Percentiles rank a stretch among this genome's conserved stretches.
Evolutionary conservation across 2,113 vertebrate genomes (phyloP).

Genomic region (Albula glossodonta): DNA sequence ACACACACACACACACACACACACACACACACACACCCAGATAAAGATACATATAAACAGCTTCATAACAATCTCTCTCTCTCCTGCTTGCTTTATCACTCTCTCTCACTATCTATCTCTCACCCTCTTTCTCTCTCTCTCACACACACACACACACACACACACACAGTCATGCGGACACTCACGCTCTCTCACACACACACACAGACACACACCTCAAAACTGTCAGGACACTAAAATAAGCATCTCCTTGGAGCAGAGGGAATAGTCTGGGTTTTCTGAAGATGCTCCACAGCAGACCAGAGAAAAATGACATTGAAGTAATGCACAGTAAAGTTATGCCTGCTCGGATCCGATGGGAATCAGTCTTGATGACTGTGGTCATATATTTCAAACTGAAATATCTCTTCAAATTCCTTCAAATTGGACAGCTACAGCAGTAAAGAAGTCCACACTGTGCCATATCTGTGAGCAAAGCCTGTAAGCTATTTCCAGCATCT

Average conservation of each 20-base stretch:
- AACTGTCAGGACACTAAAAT: neutral
- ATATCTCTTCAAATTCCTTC: neutral
- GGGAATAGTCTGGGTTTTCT: neutral
- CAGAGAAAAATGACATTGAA: neutral
- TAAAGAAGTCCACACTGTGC: neutral
- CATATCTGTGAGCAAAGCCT: neutral
- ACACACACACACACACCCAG: neutral
- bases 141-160: too few species aligned
- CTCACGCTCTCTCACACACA: neutral
- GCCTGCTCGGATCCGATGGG: neutral
- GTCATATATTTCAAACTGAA: neutral
- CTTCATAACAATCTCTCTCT: too few species aligned
- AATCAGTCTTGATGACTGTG: neutral
- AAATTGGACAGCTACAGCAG: neutral
- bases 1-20: neutral
- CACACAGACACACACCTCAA: neutral
- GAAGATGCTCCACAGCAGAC: neutral
- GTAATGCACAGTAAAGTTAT: neutral
- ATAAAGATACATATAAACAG: too few species aligned
- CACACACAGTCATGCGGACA: neutral
- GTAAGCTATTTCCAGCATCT: slow-evolving; percentile 40
- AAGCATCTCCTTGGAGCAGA: neutral
- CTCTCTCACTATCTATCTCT: too few species aligned
- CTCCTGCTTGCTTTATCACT: too few species aligned
- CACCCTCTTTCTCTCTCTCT: too few species aligned